Evolutionary conservation across 2,888 invertebrate species (phyloP).

Genomic region (Campaea margaritaria): DNA sequence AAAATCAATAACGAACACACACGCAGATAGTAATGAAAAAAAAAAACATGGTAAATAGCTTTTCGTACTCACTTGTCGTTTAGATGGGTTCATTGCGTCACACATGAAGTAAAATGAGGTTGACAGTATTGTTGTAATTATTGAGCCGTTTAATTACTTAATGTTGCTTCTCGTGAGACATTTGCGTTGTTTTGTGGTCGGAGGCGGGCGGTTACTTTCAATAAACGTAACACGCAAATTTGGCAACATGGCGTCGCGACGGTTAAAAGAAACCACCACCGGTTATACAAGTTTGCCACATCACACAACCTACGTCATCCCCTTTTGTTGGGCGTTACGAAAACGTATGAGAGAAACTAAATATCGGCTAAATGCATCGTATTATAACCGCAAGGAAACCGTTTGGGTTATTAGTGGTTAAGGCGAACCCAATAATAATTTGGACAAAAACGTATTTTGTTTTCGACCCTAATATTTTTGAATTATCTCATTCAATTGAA

Average conservation of each 20-base stretch:
- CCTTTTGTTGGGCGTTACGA: constrained; percentile 10
- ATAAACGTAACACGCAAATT: constrained; percentile 27
- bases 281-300: constrained; percentile 21
- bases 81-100: constrained; percentile 23
- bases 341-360: constrained; percentile 14
- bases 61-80: constrained; percentile 9
- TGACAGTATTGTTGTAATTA: constrained; percentile 34
- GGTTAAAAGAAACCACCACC: constrained; percentile 18
- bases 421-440: too few relatives aligned
- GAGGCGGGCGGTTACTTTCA: constrained; percentile 25
- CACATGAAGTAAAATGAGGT: constrained; percentile 28
- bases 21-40: too few relatives aligned
- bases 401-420: background rate
- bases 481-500: too few relatives aligned
- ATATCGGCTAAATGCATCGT: constrained; percentile 6
- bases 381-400: constrained; percentile 3
- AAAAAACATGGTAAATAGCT: background rate
- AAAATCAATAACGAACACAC: too few relatives aligned
- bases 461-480: too few relatives aligned
- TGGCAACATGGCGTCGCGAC: constrained; percentile 18
- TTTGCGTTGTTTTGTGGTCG: constrained; percentile 22
- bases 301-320: constrained; percentile 18
- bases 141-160: constrained; percentile 24
- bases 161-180: constrained; percentile 10
- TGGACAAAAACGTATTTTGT: too few relatives aligned